phyloP scores from a whole-genome alignment of 1,140 invertebrate genomes.

The Melanaphis sacchari region DNA sequence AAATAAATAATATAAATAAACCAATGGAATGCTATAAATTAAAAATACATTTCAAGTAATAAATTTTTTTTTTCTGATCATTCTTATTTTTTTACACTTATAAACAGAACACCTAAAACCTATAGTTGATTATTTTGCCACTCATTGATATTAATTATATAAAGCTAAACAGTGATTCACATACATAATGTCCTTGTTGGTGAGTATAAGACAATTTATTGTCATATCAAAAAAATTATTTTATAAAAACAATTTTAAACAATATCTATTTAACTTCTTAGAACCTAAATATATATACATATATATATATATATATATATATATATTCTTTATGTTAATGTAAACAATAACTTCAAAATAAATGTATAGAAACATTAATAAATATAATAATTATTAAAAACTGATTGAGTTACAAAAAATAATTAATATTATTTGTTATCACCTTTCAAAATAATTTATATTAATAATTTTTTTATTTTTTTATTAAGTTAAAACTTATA shows the following conservation, averaged over 20 bases:
- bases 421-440: not conserved
- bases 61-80: not conserved
- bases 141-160: not conserved
- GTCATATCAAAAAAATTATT: not conserved
- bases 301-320: too few species aligned
- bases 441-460: not conserved
- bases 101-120: not conserved
- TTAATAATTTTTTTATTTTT: not conserved
- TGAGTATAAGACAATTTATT: not conserved
- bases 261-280: constrained; percentile 15
- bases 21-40: constrained; percentile 13
- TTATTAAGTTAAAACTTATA: not conserved
- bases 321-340: not conserved
- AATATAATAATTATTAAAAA: constrained; percentile 17
- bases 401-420: constrained; percentile 11
- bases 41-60: not conserved
- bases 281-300: too few species aligned
- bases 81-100: too few species aligned
- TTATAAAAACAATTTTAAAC: constrained; percentile 12
- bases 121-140: constrained; percentile 30
- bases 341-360: constrained; percentile 29
- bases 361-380: not conserved
- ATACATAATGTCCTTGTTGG: not conserved
- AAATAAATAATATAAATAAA: not conserved
- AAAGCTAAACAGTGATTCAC: not conserved